Evolutionary conservation across 1,140 invertebrate species (phyloP).

Genomic region (Nylanderia fulva): DNA sequence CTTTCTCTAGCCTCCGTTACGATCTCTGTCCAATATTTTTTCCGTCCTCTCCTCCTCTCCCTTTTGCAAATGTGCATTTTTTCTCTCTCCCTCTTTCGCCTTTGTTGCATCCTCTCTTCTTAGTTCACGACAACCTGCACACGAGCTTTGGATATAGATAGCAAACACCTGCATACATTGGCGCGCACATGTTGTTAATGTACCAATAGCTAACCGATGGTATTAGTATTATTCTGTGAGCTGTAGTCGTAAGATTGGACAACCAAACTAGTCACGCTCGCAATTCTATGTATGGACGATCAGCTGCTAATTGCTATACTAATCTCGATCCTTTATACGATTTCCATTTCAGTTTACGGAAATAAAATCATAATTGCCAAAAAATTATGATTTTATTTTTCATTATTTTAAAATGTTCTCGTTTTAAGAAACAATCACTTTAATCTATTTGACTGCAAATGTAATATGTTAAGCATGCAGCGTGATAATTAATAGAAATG

Average conservation of each 20-base stretch:
- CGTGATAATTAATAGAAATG: too few relatives aligned
- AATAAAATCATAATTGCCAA: too few relatives aligned
- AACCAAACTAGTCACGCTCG: constrained; percentile 71
- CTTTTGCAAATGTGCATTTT: neutral
- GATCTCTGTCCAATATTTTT: constrained; percentile 29
- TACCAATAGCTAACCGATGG: constrained; percentile 42
- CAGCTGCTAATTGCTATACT: constrained; percentile 60
- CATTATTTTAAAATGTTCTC: neutral
- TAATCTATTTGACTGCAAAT: neutral
- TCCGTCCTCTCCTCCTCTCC: neutral
- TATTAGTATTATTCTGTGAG: constrained; percentile 59
- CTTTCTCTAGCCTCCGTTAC: constrained; percentile 55
- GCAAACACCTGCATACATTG: constrained; percentile 61
- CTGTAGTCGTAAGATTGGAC: constrained; percentile 48
- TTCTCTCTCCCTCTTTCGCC: neutral
- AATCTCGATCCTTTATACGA: neutral
- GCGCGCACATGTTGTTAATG: constrained; percentile 74
- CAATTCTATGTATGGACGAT: constrained; percentile 36
- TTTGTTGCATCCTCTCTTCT: constrained; percentile 23
- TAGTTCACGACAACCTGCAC: constrained; percentile 64
- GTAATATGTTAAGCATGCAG: too few relatives aligned
- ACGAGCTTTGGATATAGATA: constrained; percentile 73
- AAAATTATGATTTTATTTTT: constrained; percentile 3
- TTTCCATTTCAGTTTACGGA: neutral
- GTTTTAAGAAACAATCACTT: neutral